Conservation (phyloP, 2,113 vertebrate species). For the Calidris pugnax region DNA sequence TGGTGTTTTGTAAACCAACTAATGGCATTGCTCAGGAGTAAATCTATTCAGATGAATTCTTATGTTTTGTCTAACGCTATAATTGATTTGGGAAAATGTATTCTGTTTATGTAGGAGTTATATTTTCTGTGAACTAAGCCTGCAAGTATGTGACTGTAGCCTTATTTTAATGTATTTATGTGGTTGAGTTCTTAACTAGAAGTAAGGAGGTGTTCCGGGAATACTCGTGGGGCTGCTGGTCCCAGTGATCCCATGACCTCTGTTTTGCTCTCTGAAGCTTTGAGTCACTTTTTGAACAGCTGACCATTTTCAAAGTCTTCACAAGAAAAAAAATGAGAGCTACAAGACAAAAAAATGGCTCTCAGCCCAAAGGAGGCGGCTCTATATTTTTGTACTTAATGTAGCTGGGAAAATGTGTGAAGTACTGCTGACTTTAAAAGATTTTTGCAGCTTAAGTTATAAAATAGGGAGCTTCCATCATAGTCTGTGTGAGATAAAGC, state of each 20-base stretch:
- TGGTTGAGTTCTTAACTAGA: neutral
- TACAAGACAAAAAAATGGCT: neutral
- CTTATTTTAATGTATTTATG: neutral
- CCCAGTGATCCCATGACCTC: neutral
- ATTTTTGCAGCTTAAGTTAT: neutral
- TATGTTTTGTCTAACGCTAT: neutral
- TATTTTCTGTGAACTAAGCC: conserved; percentile 53
- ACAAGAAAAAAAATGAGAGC: neutral
- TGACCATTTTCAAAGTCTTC: neutral
- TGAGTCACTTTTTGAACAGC: neutral
- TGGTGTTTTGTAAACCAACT: neutral
- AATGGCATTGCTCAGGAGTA: neutral
- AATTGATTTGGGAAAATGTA: neutral
- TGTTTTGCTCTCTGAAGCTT: neutral
- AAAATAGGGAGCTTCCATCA: neutral
- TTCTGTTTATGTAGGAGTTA: conserved; percentile 67
- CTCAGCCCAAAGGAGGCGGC: neutral
- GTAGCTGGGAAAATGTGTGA: neutral
- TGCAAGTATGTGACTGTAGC: neutral
- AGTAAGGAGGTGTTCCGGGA: neutral
- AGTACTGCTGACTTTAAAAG: neutral
- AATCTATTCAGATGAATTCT: neutral
- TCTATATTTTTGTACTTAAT: neutral
- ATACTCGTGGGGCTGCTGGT: neutral
- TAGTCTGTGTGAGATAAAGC: neutral